Conservation (phyloP, 1,140 invertebrate species). For the Drosophila subobscura region DNA sequence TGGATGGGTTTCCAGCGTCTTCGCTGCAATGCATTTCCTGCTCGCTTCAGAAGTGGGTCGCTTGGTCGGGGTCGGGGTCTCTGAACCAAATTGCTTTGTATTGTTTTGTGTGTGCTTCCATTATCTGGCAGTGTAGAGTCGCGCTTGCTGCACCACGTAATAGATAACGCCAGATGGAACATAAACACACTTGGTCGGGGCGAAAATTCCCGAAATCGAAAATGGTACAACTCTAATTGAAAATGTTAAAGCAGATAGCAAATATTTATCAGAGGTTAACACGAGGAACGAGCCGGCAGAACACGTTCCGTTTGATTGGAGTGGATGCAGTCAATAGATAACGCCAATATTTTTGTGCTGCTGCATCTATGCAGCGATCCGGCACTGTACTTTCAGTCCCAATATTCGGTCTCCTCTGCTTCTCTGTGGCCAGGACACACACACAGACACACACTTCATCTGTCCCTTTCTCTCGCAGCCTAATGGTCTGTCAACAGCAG, state of each 20-base stretch:
- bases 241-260: constrained; percentile 78
- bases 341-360: constrained; percentile 2
- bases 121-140: constrained; percentile 59
- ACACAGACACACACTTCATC: constrained; percentile 21
- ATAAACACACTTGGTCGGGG: too few species aligned
- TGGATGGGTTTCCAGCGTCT: neutral
- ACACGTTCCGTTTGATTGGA: constrained; percentile 73
- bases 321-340: constrained; percentile 41
- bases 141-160: constrained; percentile 50
- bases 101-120: constrained; percentile 33
- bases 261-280: constrained; percentile 75
- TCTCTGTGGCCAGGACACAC: constrained; percentile 31
- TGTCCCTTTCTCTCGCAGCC: constrained; percentile 12
- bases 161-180: constrained; percentile 51
- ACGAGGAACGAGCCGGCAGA: constrained; percentile 48
- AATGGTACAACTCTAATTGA: constrained; percentile 80
- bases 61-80: constrained; percentile 40
- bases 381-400: constrained; percentile 40
- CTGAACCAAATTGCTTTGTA: constrained; percentile 51
- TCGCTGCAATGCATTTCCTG: constrained; percentile 30
- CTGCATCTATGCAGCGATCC: constrained; percentile 1
- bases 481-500: constrained; percentile 5
- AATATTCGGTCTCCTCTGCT: constrained; percentile 23
- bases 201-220: constrained; percentile 32
- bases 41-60: constrained; percentile 34